Evolutionary conservation across 2,113 vertebrate genomes (phyloP).

Genomic region (Rostratula benghalensis): DNA sequence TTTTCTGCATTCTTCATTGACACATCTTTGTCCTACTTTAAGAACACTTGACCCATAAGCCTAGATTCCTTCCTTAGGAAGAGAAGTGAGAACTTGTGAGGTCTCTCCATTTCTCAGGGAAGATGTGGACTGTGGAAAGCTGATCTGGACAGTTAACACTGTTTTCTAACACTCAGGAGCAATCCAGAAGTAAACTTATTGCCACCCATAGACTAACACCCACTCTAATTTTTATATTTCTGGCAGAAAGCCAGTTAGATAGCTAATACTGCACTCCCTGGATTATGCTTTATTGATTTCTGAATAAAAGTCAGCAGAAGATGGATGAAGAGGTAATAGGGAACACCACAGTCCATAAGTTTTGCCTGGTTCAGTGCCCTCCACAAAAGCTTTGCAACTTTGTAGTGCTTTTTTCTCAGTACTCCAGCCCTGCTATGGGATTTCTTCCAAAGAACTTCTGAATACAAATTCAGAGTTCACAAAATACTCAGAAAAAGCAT

Average conservation of each 20-base stretch:
- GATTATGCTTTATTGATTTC: background rate
- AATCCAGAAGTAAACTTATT: constrained; percentile 5
- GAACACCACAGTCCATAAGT: background rate
- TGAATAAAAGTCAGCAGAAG: background rate
- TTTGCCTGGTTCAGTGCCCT: background rate
- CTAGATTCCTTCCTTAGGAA: background rate
- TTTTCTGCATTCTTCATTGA: background rate
- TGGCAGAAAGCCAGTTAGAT: background rate
- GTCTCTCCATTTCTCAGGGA: background rate
- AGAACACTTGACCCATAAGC: background rate
- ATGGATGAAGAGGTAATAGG: background rate
- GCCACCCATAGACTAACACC: background rate
- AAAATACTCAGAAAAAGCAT: background rate
- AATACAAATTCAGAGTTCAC: background rate
- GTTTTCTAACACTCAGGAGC: background rate
- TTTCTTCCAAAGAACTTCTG: background rate
- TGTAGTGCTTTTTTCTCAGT: background rate
- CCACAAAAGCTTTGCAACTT: background rate
- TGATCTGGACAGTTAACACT: background rate
- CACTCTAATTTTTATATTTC: background rate
- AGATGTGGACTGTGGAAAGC: background rate
- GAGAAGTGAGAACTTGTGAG: background rate
- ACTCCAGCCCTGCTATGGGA: background rate
- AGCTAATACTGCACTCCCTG: background rate
- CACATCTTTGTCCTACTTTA: background rate